A percentile compares a stretch with the other conserved stretches of the same genome.
phyloP scores from a whole-genome alignment of 2,113 vertebrate species.

The Rousettus leschenaultii region DNA sequence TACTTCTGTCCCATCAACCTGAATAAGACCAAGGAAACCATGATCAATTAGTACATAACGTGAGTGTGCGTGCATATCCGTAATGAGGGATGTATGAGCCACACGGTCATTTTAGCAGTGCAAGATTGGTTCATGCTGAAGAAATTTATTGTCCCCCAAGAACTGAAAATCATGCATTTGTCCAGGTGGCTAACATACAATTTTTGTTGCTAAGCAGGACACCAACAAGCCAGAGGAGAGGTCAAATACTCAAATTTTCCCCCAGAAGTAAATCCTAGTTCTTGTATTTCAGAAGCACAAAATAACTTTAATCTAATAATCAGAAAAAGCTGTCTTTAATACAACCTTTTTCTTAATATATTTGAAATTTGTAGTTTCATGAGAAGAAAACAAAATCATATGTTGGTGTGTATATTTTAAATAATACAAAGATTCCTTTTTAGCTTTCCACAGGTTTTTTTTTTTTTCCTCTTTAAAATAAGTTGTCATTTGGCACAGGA shows the following conservation, averaged over 20 bases:
- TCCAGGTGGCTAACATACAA: background rate
- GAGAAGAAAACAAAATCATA: background rate
- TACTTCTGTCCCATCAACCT: conserved; percentile 89
- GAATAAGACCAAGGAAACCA: conserved; percentile 43
- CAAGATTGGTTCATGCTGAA: background rate
- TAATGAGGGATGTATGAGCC: background rate
- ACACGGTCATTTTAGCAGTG: background rate
- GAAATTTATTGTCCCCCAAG: background rate
- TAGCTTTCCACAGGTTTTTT: background rate
- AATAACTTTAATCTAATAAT: background rate
- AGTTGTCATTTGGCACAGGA: background rate
- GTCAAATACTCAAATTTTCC: background rate
- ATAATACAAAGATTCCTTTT: background rate
- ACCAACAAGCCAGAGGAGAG: background rate
- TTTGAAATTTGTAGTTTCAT: background rate
- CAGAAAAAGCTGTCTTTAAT: background rate
- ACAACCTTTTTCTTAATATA: background rate
- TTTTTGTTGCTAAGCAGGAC: background rate
- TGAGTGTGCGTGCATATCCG: background rate
- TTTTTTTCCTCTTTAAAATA: background rate
- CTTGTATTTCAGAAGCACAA: background rate
- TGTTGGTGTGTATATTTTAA: background rate
- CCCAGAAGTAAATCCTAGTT: background rate
- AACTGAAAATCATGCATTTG: background rate
- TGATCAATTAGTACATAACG: background rate